Conservation (phyloP, 35 echinoderm and acorn worm species). For the Diadema setosum region DNA sequence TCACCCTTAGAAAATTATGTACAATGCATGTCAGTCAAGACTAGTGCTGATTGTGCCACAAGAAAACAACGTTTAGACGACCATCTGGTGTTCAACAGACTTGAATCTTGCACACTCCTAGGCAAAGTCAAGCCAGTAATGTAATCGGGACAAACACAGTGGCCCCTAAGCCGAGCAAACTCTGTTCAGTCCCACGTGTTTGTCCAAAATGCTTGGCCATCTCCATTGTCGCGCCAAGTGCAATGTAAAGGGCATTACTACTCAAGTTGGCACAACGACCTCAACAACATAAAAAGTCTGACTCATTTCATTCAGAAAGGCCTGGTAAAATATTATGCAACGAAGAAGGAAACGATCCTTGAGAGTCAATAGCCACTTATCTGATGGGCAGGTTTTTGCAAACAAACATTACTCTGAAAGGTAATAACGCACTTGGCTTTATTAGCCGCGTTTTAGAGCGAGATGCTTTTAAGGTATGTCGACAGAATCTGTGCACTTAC, state of each 20-base stretch:
- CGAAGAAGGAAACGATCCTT: not conserved
- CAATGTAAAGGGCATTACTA: not conserved
- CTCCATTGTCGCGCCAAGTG: not conserved
- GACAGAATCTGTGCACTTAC: not conserved
- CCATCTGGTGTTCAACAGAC: not conserved
- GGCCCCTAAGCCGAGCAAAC: not conserved
- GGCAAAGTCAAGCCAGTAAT: not conserved
- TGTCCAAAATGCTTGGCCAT: not conserved
- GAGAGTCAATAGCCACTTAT: not conserved
- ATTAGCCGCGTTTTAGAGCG: not conserved
- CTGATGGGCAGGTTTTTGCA: not conserved
- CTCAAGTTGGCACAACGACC: not conserved
- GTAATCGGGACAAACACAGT: not conserved
- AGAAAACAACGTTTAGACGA: not conserved
- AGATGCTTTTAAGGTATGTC: not conserved
- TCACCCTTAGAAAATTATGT: not conserved
- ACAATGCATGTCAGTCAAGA: not conserved
- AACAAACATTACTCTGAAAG: conserved; percentile 2
- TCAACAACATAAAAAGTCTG: not conserved
- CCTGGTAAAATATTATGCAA: not conserved
- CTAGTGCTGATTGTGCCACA: not conserved
- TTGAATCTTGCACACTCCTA: not conserved
- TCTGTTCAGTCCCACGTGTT: not conserved
- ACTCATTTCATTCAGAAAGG: not conserved
- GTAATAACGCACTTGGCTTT: not conserved